Percentiles rank a stretch among this genome's conserved stretches.
Evolutionary conservation across 2,113 vertebrate species (phyloP).

Genomic region (Ptychochromis oligacanthus): DNA sequence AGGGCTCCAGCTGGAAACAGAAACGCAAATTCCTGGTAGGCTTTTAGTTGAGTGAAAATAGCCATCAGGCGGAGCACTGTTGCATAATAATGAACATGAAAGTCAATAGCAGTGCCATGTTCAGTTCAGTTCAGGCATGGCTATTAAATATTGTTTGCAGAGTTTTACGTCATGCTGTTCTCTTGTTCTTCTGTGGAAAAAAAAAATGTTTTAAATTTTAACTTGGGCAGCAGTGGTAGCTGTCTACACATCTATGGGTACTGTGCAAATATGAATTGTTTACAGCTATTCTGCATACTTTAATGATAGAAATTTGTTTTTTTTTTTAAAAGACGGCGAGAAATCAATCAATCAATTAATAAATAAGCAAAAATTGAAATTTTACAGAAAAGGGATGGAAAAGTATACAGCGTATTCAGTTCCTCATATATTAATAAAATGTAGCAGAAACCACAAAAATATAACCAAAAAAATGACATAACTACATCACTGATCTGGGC

Average conservation of each 20-base stretch:
- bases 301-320: no score
- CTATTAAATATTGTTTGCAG: not conserved
- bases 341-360: no score
- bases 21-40: constrained; percentile 96
- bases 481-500: not conserved
- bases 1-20: constrained; percentile 98
- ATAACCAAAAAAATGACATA: not conserved
- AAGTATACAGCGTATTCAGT: not conserved
- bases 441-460: not conserved
- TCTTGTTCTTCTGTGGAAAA: not conserved
- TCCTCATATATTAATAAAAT: not conserved
- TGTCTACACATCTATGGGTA: not conserved
- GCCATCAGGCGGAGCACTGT: not conserved
- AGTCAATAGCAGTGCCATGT: not conserved
- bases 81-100: not conserved
- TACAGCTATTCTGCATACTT: no score
- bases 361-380: not conserved
- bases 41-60: not conserved
- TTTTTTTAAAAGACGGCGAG: no score
- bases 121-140: not conserved
- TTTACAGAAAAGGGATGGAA: not conserved
- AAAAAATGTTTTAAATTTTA: no score
- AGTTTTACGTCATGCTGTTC: not conserved
- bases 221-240: no score
- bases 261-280: no score